Evolutionary conservation across 2,888 invertebrate species (phyloP).

Genomic region (Lepeophtheirus nordmannii): DNA sequence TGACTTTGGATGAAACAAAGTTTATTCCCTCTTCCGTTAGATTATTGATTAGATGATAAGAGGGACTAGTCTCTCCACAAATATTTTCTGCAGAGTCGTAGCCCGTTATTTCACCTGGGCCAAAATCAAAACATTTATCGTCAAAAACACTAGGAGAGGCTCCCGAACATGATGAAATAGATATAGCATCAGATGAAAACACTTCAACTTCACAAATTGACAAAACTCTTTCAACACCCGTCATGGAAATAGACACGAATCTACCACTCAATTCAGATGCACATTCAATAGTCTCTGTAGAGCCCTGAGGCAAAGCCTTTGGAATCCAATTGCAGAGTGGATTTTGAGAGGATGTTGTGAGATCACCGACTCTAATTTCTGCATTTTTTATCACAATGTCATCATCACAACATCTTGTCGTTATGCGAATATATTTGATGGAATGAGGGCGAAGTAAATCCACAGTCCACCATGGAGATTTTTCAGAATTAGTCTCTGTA

Average conservation of each 20-base stretch:
- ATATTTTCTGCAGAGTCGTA: conserved; percentile 62
- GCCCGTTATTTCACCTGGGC: conserved; percentile 60
- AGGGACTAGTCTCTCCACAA: conserved; percentile 41
- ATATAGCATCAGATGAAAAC: conserved; percentile 68
- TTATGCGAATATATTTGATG: conserved; percentile 66
- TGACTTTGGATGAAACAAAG: conserved; percentile 28
- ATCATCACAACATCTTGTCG: conserved; percentile 53
- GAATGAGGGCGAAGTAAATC: conserved; percentile 67
- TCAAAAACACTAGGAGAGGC: conserved; percentile 44
- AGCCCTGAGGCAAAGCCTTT: conserved; percentile 38
- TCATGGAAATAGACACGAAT: conserved; percentile 66
- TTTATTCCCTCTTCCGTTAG: conserved; percentile 28
- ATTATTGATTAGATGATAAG: conserved; percentile 31
- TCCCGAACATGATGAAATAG: background rate
- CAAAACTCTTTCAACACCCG: conserved; percentile 49
- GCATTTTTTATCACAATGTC: conserved; percentile 19
- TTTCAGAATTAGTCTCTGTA: conserved; percentile 73
- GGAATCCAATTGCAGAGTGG: conserved; percentile 25
- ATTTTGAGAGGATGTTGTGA: conserved; percentile 6
- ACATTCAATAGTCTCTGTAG: conserved; percentile 73
- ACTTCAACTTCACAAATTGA: conserved; percentile 83
- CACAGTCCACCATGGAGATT: conserved; percentile 85
- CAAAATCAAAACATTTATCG: conserved; percentile 73
- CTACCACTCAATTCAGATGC: conserved; percentile 68
- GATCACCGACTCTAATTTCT: conserved; percentile 22